These are phyloP conservation scores for Cherax destructor DNA, from an alignment of 1,140 invertebrate genomes.

Conservation along the genomic window DNA sequence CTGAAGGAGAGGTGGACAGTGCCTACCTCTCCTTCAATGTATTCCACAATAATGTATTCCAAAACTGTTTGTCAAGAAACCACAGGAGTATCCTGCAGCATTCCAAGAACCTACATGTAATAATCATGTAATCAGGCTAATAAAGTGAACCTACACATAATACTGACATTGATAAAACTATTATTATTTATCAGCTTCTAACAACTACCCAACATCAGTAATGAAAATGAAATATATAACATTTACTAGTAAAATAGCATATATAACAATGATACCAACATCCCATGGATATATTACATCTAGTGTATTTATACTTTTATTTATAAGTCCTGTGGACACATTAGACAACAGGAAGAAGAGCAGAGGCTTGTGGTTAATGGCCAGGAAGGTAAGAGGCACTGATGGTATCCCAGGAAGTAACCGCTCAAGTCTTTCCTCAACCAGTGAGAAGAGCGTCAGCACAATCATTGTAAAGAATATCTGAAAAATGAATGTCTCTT, in stretches of 20 bases:
- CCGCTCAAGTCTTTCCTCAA: background rate
- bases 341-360: slow-evolving; percentile 46
- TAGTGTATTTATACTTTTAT: slow-evolving; percentile 51
- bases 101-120: no score
- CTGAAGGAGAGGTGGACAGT: no score
- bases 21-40: no score
- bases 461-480: slow-evolving; percentile 8
- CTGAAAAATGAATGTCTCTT: background rate
- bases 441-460: slow-evolving; percentile 21
- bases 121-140: no score
- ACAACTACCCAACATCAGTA: background rate
- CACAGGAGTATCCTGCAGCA: no score
- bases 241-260: background rate
- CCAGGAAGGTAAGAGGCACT: slow-evolving; percentile 14
- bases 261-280: slow-evolving; percentile 20
- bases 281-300: slow-evolving; percentile 27
- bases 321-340: slow-evolving; percentile 40
- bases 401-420: slow-evolving; percentile 5
- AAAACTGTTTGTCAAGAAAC: no score
- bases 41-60: no score
- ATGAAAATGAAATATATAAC: slow-evolving; percentile 20
- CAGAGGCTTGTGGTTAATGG: slow-evolving; percentile 44
- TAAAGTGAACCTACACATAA: no score
- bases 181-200: background rate
- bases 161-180: no score